These are phyloP conservation scores for Anastrepha ludens DNA, from an alignment of 1,140 invertebrate species.

Conservation along the genomic window DNA sequence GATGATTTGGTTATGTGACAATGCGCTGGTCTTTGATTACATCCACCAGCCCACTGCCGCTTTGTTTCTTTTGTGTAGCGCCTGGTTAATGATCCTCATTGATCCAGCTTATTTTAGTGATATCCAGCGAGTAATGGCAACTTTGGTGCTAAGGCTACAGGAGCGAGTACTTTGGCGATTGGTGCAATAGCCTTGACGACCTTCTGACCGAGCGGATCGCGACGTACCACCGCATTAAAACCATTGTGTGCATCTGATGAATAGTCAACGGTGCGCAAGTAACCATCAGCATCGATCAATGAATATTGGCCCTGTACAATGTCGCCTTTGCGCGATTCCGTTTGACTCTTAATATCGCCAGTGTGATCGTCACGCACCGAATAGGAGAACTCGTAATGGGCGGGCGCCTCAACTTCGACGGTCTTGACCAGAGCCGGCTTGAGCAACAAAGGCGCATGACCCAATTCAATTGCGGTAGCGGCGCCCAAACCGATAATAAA, in stretches of 20 bases:
- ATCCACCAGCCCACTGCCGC: neutral
- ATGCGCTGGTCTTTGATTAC: neutral
- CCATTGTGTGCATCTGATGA: slow-evolving; percentile 77
- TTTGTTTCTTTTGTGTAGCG: neutral
- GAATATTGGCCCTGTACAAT: slow-evolving; percentile 78
- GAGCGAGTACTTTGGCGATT: slow-evolving; percentile 58
- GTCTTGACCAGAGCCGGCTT: slow-evolving; percentile 74
- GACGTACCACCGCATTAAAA: slow-evolving; percentile 75
- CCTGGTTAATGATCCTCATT: neutral
- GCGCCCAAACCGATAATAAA: slow-evolving; percentile 68
- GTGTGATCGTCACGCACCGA: slow-evolving; percentile 77
- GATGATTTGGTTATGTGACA: slow-evolving; percentile 45
- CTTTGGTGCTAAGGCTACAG: slow-evolving; percentile 58
- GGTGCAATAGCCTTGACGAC: slow-evolving; percentile 74
- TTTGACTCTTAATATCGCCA: slow-evolving; percentile 77
- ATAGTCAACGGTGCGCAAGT: slow-evolving; percentile 80
- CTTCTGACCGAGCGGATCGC: slow-evolving; percentile 73
- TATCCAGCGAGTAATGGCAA: slow-evolving; percentile 46
- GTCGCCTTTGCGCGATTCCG: slow-evolving; percentile 77
- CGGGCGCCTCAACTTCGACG: slow-evolving; percentile 76
- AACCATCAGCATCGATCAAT: slow-evolving; percentile 78
- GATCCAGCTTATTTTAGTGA: neutral
- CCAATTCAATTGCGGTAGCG: slow-evolving; percentile 66
- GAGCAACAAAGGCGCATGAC: slow-evolving; percentile 60
- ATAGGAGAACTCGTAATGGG: slow-evolving; percentile 77